Percentiles rank a stretch among this genome's conserved stretches.
These are phyloP conservation scores for Aplidium turbinatum DNA, from an alignment of 23 tunicate genomes.

Conservation along the genomic window DNA sequence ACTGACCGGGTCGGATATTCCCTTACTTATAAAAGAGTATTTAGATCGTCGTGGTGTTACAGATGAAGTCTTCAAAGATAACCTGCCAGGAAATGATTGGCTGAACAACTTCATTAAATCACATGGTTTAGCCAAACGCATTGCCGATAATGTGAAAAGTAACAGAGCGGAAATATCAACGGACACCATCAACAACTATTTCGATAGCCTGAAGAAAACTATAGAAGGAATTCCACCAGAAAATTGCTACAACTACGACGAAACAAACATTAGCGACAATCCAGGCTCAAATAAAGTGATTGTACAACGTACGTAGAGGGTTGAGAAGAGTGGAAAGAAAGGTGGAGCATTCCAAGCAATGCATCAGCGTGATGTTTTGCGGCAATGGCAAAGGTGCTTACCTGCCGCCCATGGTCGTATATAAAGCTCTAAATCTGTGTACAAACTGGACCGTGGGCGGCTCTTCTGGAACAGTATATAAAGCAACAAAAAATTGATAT, in stretches of 20 bases:
- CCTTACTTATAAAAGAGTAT: background rate
- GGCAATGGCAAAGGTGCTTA: slow-evolving; percentile 6
- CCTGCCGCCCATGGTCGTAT: slow-evolving; percentile 36
- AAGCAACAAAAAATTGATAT: slow-evolving; percentile 3
- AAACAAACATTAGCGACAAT: slow-evolving; percentile 22
- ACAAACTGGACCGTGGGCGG: slow-evolving; percentile 18
- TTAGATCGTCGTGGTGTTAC: background rate
- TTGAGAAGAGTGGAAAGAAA: slow-evolving; percentile 12
- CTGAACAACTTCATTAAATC: background rate
- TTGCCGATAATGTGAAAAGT: slow-evolving; percentile 14
- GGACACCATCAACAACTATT: background rate
- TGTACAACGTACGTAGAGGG: slow-evolving; percentile 16
- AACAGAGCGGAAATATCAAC: background rate
- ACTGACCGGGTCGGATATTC: background rate
- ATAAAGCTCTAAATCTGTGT: slow-evolving; percentile 14
- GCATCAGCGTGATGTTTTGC: slow-evolving; percentile 13
- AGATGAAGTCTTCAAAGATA: background rate
- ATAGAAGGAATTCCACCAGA: no score
- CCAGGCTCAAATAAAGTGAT: slow-evolving; percentile 21
- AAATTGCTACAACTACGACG: slow-evolving; percentile 22
- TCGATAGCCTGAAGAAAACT: slow-evolving; percentile 5
- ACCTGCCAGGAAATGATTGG: slow-evolving; percentile 24
- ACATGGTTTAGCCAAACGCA: slow-evolving; percentile 14
- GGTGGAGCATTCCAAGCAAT: slow-evolving; percentile 12
- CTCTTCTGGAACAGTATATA: slow-evolving; percentile 19